These are phyloP conservation scores for Apogon hyalosoma DNA, from an alignment of 2,797 vertebrate genomes.

Conservation along the genomic window DNA sequence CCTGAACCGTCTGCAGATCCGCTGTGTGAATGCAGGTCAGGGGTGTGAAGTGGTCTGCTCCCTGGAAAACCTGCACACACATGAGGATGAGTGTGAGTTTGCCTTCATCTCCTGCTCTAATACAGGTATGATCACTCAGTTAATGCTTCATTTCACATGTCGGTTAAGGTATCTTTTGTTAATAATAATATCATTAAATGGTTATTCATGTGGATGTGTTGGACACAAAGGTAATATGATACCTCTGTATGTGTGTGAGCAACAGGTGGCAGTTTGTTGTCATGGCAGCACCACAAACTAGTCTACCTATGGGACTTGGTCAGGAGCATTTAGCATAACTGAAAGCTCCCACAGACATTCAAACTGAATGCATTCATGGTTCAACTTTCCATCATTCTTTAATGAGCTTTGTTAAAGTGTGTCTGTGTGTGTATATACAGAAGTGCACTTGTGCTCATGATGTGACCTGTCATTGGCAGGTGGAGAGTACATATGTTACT, in stretches of 20 bases:
- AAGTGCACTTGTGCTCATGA: constrained; percentile 32
- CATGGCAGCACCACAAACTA: constrained; percentile 61
- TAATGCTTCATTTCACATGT: background rate
- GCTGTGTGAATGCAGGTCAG: constrained; percentile 86
- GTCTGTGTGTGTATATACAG: constrained; percentile 8
- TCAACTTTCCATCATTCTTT: constrained; percentile 57
- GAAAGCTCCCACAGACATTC: constrained; percentile 27
- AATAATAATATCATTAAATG: constrained; percentile 3
- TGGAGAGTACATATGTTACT: constrained; percentile 82
- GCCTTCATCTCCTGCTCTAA: constrained; percentile 87
- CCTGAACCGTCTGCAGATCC: constrained; percentile 90
- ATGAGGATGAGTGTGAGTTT: constrained; percentile 90
- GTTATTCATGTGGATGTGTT: constrained; percentile 6
- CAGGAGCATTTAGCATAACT: background rate
- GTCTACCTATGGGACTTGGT: constrained; percentile 29
- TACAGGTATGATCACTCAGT: constrained; percentile 75
- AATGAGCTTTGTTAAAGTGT: constrained; percentile 42
- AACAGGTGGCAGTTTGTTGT: constrained; percentile 69
- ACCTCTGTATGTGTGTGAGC: constrained; percentile 41
- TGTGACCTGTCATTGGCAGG: constrained; percentile 76
- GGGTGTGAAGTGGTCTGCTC: constrained; percentile 90
- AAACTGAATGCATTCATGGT: constrained; percentile 32
- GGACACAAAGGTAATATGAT: constrained; percentile 55
- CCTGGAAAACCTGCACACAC: constrained; percentile 88
- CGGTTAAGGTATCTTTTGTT: background rate